Conservation (phyloP, 92 coral and sea anemone genomes). For the Zoanthus gigantus region DNA sequence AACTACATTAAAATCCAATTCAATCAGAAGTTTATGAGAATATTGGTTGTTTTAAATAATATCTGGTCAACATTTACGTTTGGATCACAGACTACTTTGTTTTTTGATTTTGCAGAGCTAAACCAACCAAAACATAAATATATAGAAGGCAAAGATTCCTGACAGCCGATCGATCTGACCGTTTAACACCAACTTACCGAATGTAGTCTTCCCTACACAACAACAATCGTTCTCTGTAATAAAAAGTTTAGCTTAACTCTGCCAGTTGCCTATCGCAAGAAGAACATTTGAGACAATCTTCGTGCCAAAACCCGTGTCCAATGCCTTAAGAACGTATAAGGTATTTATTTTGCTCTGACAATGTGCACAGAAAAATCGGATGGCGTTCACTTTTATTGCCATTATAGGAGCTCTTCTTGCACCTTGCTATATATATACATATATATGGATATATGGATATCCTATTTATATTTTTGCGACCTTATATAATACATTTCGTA, state of each 20-base stretch:
- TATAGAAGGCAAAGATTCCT: no score
- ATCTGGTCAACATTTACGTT: no score
- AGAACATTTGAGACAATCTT: slow-evolving; percentile 85
- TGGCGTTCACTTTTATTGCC: slow-evolving; percentile 28
- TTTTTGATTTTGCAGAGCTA: no score
- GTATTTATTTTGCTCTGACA: slow-evolving; percentile 71
- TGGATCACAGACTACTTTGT: no score
- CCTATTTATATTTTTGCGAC: not conserved
- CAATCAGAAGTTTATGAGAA: no score
- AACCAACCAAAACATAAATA: no score
- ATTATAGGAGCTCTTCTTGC: not conserved
- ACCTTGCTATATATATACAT: not conserved
- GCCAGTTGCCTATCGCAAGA: slow-evolving; percentile 73
- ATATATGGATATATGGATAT: not conserved
- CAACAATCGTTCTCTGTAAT: slow-evolving; percentile 73
- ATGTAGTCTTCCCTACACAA: slow-evolving; percentile 86
- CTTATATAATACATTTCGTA: not conserved
- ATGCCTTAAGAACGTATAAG: slow-evolving; percentile 65
- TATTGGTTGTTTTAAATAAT: no score
- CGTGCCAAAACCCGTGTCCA: slow-evolving; percentile 87
- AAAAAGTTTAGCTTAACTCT: slow-evolving; percentile 73
- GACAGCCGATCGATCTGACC: no score
- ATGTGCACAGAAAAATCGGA: slow-evolving; percentile 68
- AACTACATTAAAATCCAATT: no score
- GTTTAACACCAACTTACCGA: slow-evolving; percentile 54